phyloP scores from a whole-genome alignment of 2,797 vertebrate species.

The Nasua narica region DNA sequence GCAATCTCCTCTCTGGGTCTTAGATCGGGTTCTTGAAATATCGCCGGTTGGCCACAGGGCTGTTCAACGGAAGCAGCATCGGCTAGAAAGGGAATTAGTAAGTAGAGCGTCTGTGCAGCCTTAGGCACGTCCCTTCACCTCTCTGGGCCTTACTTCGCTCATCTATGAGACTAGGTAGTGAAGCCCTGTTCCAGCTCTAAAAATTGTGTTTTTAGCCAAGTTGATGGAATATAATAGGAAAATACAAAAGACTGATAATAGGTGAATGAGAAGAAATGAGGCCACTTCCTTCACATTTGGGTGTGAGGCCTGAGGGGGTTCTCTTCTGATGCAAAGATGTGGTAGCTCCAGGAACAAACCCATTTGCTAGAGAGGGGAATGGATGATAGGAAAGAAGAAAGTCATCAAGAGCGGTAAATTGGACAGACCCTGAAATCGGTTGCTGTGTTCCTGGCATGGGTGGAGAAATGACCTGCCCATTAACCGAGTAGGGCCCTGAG shows the following conservation, averaged over 20 bases:
- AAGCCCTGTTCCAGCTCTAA: not conserved
- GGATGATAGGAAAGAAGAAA: not conserved
- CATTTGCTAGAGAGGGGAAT: not conserved
- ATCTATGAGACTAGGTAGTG: not conserved
- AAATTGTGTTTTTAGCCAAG: not conserved
- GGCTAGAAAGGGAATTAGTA: accelerated
- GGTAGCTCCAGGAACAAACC: not conserved
- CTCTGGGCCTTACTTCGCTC: not conserved
- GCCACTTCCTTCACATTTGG: not conserved
- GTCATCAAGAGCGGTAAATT: not conserved
- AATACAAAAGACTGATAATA: not conserved
- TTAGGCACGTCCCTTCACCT: not conserved
- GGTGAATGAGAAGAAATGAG: not conserved
- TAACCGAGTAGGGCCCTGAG: not conserved
- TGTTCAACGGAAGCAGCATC: not conserved
- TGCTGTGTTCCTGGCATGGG: not conserved
- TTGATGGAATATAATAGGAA: not conserved
- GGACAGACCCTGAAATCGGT: not conserved
- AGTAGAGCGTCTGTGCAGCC: not conserved
- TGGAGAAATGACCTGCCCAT: not conserved
- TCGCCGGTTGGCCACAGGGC: accelerated
- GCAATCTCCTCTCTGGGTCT: not conserved
- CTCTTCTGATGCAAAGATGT: not conserved
- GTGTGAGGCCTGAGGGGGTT: not conserved
- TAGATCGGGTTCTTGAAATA: not conserved